Conservation (phyloP, 2,797 vertebrate species). For the Craterocephalus amniculus region DNA sequence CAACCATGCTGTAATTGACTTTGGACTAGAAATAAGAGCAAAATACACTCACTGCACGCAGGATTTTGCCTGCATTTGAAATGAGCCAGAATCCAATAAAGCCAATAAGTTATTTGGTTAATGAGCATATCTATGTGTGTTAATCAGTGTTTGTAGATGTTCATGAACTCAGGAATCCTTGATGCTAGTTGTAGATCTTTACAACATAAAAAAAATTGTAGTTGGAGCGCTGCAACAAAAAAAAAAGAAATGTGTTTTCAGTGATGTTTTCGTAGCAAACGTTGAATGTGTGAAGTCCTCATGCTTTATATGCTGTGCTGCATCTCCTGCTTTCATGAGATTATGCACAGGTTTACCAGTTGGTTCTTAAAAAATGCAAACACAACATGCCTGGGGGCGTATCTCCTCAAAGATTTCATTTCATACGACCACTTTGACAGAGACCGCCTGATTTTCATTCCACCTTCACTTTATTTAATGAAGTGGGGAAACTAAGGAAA, state of each 20-base stretch:
- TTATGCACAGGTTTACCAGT: slow-evolving; percentile 19
- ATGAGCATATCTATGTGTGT: not conserved
- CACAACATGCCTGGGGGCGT: slow-evolving; percentile 25
- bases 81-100: not conserved
- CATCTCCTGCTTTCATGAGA: slow-evolving; percentile 17
- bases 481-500: slow-evolving; percentile 42
- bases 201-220: not conserved
- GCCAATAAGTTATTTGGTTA: not conserved
- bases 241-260: slow-evolving; percentile 11
- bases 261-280: slow-evolving; percentile 11
- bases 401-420: slow-evolving; percentile 35
- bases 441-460: slow-evolving; percentile 40
- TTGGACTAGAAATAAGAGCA: not conserved
- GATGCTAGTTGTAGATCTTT: not conserved
- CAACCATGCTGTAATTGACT: not conserved
- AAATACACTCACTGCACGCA: too few relatives aligned
- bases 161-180: not conserved
- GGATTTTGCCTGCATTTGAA: slow-evolving; percentile 4
- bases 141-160: not conserved
- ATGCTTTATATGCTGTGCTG: not conserved
- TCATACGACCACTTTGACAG: slow-evolving; percentile 28
- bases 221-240: not conserved
- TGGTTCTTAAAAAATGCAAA: slow-evolving; percentile 21
- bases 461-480: slow-evolving; percentile 50
- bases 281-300: not conserved